These are phyloP conservation scores for Pelecanoides urinatrix DNA, from an alignment of 2,113 vertebrate genomes.

Conservation along the genomic window DNA sequence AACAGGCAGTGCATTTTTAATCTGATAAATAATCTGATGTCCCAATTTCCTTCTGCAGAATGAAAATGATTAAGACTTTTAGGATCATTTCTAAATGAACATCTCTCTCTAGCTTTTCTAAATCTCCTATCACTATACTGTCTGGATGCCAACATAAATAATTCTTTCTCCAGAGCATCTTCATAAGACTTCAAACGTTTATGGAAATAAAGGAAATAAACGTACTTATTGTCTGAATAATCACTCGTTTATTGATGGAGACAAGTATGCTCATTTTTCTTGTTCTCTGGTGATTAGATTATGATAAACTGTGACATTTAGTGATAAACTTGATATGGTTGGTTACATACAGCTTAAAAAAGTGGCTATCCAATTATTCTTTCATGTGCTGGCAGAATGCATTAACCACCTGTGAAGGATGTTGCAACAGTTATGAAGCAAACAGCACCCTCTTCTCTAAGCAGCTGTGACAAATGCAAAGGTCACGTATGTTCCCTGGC, in stretches of 20 bases:
- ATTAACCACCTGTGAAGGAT: constrained; percentile 38
- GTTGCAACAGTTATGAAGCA: background rate
- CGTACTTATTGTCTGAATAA: constrained; percentile 59
- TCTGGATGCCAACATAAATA: constrained; percentile 41
- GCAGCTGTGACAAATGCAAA: background rate
- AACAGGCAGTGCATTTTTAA: background rate
- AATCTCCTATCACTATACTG: background rate
- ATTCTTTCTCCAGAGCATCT: constrained; percentile 30
- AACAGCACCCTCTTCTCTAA: background rate
- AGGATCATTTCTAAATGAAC: constrained; percentile 5
- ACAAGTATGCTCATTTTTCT: constrained; percentile 46
- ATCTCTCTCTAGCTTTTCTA: background rate
- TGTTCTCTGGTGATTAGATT: constrained; percentile 54
- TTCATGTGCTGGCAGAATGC: background rate
- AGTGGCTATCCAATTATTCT: constrained; percentile 32
- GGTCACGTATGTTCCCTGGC: background rate
- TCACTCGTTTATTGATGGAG: constrained; percentile 52
- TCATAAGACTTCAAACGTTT: constrained; percentile 24
- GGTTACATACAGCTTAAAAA: constrained; percentile 53
- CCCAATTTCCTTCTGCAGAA: background rate
- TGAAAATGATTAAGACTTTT: background rate
- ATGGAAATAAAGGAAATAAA: constrained; percentile 63
- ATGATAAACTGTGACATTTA: constrained; percentile 60
- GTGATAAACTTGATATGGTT: constrained; percentile 54
- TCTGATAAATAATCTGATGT: constrained; percentile 9